Percentiles rank a stretch among this genome's conserved stretches.
These are phyloP conservation scores for Masnerella sp. DNA, from an alignment of 2,888 invertebrate species.

Conservation along the genomic window DNA sequence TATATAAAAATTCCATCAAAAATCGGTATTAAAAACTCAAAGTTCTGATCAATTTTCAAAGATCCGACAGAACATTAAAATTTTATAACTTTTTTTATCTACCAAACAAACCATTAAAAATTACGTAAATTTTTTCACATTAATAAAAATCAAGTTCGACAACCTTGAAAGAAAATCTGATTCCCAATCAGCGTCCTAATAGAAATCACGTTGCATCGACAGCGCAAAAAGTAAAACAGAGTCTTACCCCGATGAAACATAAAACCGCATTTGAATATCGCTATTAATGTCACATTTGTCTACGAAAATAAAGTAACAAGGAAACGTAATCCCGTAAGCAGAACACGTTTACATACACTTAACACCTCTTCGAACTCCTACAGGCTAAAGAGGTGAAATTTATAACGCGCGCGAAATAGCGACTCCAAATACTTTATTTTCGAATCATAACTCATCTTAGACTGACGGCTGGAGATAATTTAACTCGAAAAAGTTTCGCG, in stretches of 20 bases:
- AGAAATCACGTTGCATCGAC: slow-evolving; percentile 7
- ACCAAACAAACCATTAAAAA: no score
- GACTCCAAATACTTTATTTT: slow-evolving; percentile 28
- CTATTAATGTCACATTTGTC: slow-evolving; percentile 21
- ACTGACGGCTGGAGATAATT: slow-evolving; percentile 15
- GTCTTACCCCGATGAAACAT: background rate
- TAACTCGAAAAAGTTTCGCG: background rate
- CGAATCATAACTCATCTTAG: slow-evolving; percentile 19
- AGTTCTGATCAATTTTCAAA: no score
- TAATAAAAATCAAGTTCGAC: no score
- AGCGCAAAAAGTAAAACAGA: background rate
- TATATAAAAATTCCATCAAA: no score
- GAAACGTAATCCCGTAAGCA: slow-evolving; percentile 11
- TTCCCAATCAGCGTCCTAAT: no score
- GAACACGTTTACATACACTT: slow-evolving; percentile 22
- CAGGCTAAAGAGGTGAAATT: slow-evolving; percentile 11
- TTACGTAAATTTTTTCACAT: no score
- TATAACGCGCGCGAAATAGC: slow-evolving; percentile 9
- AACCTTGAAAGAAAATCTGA: no score
- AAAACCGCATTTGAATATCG: slow-evolving; percentile 12
- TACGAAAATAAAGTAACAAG: slow-evolving; percentile 12
- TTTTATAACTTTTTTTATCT: no score
- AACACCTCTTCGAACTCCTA: slow-evolving; percentile 29
- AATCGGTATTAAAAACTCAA: no score
- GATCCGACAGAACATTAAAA: no score